Percentiles rank a stretch among this genome's conserved stretches.
Conservation (phyloP, 2,113 vertebrate species). For the Atractosteus spatula region DNA sequence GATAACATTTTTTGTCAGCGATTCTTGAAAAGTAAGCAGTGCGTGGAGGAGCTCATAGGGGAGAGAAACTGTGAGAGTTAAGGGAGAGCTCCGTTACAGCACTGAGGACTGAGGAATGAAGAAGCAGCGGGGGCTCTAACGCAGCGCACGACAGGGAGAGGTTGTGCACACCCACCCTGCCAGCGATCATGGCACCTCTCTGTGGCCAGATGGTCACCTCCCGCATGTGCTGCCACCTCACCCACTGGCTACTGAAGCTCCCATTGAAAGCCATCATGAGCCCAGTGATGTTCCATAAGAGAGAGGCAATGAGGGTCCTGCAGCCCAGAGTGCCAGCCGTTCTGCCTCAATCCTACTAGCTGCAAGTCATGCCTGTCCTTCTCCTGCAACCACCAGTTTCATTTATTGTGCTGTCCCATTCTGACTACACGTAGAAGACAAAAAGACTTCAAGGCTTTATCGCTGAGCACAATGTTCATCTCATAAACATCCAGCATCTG, state of each 20-base stretch:
- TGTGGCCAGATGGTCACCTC: constrained; percentile 40
- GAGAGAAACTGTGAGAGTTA: neutral
- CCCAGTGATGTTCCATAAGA: neutral
- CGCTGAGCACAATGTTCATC: too few species aligned
- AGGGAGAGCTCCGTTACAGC: neutral
- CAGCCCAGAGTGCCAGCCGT: constrained; percentile 1
- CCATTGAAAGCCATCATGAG: constrained; percentile 47
- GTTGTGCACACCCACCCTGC: constrained; percentile 37
- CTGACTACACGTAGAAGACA: neutral
- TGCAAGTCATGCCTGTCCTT: constrained; percentile 15
- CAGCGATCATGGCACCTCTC: constrained; percentile 28
- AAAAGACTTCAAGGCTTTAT: too few species aligned
- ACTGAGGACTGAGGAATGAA: neutral
- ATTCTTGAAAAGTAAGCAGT: neutral
- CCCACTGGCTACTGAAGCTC: constrained; percentile 55
- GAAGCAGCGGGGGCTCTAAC: neutral
- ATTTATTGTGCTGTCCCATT: neutral
- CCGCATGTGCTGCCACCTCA: constrained; percentile 55
- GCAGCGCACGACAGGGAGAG: neutral
- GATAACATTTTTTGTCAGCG: too few species aligned
- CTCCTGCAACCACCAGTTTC: neutral
- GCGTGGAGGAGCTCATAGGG: neutral
- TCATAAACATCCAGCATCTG: too few species aligned
- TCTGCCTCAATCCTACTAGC: constrained; percentile 26
- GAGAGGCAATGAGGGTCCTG: neutral